Evolutionary conservation across 37 sponge, comb jelly and placozoan species (phyloP).

Genomic region (Eunapius fragilis): DNA sequence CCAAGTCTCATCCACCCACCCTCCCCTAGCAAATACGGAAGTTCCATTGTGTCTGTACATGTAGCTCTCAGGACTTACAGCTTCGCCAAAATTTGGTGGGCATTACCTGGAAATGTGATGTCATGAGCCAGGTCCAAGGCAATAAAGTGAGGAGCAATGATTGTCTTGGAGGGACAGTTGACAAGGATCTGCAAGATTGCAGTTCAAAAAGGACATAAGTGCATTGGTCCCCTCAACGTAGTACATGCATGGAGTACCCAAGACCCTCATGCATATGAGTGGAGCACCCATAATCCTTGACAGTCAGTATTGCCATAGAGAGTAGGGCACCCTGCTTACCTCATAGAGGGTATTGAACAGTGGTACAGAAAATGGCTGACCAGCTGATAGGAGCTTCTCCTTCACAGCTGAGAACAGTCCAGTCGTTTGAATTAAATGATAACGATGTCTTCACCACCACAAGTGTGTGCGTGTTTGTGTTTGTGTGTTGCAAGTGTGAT

Average conservation of each 20-base stretch:
- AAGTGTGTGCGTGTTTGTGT: no score
- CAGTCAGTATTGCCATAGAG: no score
- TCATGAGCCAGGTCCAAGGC: constrained; percentile 50
- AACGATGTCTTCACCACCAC: constrained; percentile 26
- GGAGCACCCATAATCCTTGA: no score
- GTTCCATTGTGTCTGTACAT: no score
- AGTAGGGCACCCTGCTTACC: no score
- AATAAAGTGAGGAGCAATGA: constrained; percentile 43
- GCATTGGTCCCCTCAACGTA: no score
- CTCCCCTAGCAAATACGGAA: no score
- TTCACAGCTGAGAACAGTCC: constrained; percentile 34
- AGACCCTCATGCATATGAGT: no score
- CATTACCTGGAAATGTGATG: constrained; percentile 50
- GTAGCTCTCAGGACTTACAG: neutral
- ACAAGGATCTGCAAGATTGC: constrained; percentile 45
- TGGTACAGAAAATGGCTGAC: constrained; percentile 58
- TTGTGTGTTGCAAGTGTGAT: neutral
- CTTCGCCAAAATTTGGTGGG: neutral
- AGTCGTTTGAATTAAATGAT: constrained; percentile 12
- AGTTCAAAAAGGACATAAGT: no score
- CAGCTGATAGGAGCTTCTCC: constrained; percentile 61
- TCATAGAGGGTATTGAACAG: constrained; percentile 82
- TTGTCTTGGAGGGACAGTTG: constrained; percentile 33
- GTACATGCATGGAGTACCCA: no score
- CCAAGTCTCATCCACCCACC: no score